Conservation (phyloP, 2,888 invertebrate species). For the Pseudolycoriella hygida region DNA sequence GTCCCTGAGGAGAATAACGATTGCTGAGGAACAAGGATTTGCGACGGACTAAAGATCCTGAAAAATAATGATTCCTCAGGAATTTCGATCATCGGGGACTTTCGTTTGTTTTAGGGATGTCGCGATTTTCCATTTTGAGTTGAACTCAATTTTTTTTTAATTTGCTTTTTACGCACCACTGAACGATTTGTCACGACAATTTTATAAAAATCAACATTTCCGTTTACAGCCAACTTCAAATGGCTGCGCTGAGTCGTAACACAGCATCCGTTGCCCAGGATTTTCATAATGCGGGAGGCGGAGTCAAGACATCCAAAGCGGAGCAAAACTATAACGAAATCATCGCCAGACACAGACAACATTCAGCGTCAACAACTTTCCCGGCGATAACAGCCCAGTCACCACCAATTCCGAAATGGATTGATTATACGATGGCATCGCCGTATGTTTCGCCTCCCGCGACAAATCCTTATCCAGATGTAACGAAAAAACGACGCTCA, state of each 20-base stretch:
- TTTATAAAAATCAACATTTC: conserved; percentile 1
- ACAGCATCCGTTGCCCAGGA: conserved; percentile 35
- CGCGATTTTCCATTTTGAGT: too few relatives aligned
- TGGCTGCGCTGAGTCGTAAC: conserved; percentile 31
- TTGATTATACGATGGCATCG: not conserved
- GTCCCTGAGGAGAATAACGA: too few relatives aligned
- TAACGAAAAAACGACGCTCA: not conserved
- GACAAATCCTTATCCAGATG: not conserved
- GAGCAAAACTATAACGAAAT: not conserved
- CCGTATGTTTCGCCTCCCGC: conserved; percentile 6
- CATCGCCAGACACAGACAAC: not conserved
- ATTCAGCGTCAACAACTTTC: not conserved
- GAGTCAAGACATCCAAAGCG: conserved; percentile 12
- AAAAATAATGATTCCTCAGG: too few relatives aligned
- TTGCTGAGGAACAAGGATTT: too few relatives aligned
- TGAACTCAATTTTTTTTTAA: too few relatives aligned
- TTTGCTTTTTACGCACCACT: too few relatives aligned
- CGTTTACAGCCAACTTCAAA: conserved; percentile 26
- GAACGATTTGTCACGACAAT: not conserved
- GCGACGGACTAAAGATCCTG: too few relatives aligned
- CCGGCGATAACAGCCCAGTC: not conserved
- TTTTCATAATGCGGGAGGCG: conserved; percentile 46
- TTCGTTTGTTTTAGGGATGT: too few relatives aligned
- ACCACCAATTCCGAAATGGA: not conserved
- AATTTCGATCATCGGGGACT: too few relatives aligned